phyloP scores from a whole-genome alignment of 2,797 vertebrate species.

The Xiphorhynchus erythropygius region DNA sequence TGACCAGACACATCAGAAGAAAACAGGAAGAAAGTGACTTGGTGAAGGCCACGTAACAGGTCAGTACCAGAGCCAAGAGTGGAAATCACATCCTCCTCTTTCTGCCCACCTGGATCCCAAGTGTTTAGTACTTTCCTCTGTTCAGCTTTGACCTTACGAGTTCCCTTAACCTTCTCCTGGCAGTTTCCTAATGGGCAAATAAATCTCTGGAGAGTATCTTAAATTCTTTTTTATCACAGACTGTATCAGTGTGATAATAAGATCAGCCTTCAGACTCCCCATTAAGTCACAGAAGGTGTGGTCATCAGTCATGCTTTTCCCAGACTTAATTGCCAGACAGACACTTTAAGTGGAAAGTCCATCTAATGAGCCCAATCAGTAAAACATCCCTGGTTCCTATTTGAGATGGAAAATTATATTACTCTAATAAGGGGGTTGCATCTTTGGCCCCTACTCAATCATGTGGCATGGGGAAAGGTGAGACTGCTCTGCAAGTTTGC shows the following conservation, averaged over 20 bases:
- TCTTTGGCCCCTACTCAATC: slow-evolving; percentile 72
- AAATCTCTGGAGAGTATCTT: slow-evolving; percentile 81
- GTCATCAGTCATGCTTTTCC: slow-evolving; percentile 79
- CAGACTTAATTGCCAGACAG: slow-evolving; percentile 81
- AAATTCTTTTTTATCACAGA: slow-evolving; percentile 78
- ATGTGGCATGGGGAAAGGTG: slow-evolving; percentile 50
- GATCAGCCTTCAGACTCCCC: slow-evolving; percentile 80
- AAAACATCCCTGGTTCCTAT: slow-evolving; percentile 79
- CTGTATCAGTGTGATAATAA: slow-evolving; percentile 79
- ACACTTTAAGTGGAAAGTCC: slow-evolving; percentile 81
- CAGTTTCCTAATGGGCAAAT: slow-evolving; percentile 79
- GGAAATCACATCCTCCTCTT: neutral
- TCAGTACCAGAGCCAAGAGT: neutral
- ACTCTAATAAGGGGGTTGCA: slow-evolving; percentile 77
- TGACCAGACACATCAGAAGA: neutral
- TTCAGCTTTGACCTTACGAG: slow-evolving; percentile 76
- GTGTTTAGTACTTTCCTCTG: slow-evolving; percentile 66
- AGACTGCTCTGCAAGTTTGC: neutral
- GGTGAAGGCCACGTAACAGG: neutral
- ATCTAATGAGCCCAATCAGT: slow-evolving; percentile 81
- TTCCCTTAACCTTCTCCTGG: slow-evolving; percentile 80
- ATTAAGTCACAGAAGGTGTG: slow-evolving; percentile 82
- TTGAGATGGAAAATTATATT: slow-evolving; percentile 75
- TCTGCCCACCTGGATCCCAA: slow-evolving; percentile 32
- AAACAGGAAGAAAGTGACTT: neutral